Conservation (phyloP, 1,140 invertebrate species). For the Drosophila kikkawai region DNA sequence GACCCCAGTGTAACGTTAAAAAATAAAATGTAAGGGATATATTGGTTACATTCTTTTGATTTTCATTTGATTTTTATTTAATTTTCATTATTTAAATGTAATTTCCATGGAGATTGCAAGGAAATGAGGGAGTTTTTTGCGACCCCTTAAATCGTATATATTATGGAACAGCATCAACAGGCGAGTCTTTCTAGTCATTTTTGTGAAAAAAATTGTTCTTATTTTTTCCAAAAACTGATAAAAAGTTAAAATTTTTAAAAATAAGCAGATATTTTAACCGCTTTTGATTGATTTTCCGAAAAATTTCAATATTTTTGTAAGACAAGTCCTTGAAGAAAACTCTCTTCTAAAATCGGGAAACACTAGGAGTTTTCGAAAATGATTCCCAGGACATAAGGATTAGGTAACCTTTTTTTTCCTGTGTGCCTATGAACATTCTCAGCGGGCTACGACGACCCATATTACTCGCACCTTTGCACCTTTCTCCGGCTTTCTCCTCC, state of each 20-base stretch:
- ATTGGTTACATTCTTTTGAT: not conserved
- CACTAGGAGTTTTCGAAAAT: not conserved
- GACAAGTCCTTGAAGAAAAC: not conserved
- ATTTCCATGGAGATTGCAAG: not conserved
- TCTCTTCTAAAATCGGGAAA: not conserved
- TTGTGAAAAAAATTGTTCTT: no score
- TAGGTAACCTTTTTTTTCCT: no score
- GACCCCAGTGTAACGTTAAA: slow-evolving; percentile 30
- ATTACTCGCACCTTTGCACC: slow-evolving; percentile 26
- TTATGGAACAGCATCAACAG: no score
- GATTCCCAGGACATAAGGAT: not conserved
- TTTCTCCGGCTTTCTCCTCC: slow-evolving; percentile 28
- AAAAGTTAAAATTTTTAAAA: no score
- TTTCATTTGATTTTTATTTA: not conserved
- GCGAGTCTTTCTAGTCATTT: no score
- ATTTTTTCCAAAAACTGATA: no score
- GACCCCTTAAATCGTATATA: no score
- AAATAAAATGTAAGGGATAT: not conserved
- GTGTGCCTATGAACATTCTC: not conserved
- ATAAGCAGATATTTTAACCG: no score
- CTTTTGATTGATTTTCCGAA: no score
- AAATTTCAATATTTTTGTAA: no score
- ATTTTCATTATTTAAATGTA: not conserved
- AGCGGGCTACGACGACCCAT: slow-evolving; percentile 38
- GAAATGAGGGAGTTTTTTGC: no score